These are phyloP conservation scores for Coluber constrictor DNA, from an alignment of 2,797 vertebrate species.

Conservation along the genomic window DNA sequence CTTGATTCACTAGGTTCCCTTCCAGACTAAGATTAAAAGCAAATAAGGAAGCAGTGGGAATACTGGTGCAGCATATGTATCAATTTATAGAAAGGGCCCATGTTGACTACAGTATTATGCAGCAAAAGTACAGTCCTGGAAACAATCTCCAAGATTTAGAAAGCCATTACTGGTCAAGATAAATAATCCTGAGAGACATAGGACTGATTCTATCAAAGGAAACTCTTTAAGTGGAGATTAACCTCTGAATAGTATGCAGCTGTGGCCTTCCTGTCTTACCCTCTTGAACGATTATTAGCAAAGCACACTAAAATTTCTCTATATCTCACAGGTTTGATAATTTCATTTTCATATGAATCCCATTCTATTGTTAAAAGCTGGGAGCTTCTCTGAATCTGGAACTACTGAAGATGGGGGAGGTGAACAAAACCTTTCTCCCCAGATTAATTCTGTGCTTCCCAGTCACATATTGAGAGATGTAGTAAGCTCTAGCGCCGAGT, in stretches of 20 bases:
- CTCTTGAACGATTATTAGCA: background rate
- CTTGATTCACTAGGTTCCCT: background rate
- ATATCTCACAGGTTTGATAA: background rate
- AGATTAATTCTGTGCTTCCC: background rate
- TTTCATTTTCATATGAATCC: background rate
- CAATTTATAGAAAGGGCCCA: background rate
- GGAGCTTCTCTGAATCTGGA: background rate
- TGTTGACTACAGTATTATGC: background rate
- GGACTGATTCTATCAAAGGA: background rate
- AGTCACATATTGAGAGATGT: background rate
- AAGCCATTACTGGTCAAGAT: background rate
- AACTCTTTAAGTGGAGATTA: background rate
- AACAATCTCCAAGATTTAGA: background rate
- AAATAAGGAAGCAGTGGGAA: background rate
- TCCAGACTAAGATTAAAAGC: background rate
- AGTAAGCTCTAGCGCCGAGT: background rate
- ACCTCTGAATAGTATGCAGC: background rate
- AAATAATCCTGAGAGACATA: background rate
- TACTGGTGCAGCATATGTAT: background rate
- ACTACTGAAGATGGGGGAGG: background rate
- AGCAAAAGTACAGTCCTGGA: background rate
- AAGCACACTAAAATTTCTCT: background rate
- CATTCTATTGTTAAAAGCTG: background rate
- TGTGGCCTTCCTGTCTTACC: background rate
- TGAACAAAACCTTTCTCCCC: background rate